phyloP scores from a whole-genome alignment of 2,113 vertebrate genomes.

The Dinomys branickii region DNA sequence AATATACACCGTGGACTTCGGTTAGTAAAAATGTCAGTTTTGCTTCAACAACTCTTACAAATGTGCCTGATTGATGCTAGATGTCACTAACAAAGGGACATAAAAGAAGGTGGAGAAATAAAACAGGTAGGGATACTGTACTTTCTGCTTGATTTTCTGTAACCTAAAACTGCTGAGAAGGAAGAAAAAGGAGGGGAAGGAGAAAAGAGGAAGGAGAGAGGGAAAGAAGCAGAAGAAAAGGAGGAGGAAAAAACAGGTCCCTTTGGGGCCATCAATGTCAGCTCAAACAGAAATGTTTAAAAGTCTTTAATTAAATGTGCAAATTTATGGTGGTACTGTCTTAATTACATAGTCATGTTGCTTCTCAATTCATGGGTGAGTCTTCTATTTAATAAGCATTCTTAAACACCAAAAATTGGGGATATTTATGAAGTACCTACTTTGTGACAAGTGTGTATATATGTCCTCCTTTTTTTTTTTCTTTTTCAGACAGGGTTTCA shows the following conservation, averaged over 20 bases:
- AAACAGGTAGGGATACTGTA: not conserved
- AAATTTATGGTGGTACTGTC: not conserved
- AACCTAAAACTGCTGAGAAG: not conserved
- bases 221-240: not conserved
- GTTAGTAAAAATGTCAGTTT: not conserved
- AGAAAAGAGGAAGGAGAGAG: not conserved
- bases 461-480: not conserved
- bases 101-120: not conserved
- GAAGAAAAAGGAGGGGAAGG: not conserved
- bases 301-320: not conserved
- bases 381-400: slow-evolving; percentile 1
- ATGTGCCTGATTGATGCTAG: not conserved
- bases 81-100: not conserved
- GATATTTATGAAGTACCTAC: not conserved
- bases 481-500: not conserved
- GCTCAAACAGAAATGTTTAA: not conserved
- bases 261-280: not conserved
- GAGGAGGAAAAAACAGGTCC: not conserved
- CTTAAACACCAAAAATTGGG: slow-evolving; percentile 23
- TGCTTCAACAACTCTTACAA: not conserved
- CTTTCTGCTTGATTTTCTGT: not conserved
- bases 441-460: not conserved
- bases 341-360: not conserved
- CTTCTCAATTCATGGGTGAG: not conserved
- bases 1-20: not conserved